Base-by-base conservation (phyloP, 2,113 vertebrate genomes). In the Procavia capensis region DNA sequence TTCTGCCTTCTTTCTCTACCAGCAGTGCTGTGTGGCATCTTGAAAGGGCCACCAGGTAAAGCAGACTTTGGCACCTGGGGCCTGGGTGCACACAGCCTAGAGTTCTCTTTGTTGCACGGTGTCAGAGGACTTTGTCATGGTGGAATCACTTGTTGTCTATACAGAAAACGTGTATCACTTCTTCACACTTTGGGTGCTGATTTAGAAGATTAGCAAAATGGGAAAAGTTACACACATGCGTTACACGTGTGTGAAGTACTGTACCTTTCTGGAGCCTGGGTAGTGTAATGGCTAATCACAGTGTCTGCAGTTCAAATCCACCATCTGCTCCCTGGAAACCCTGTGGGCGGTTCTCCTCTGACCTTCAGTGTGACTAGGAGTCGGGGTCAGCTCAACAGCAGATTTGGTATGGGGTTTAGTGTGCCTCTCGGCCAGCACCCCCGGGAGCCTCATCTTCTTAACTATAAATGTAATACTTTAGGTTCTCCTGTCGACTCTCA, bases 401-500 rank as follows among this genome's bases (percentile, higher is more conserved):
- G 50, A 16, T 54, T 54, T 13, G 50, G 50, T 54, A 16, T 54
- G 13, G 50, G 13, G 14, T 54, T 54, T 54, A 16, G 50, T 54
- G 11, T 39, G 34, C 16, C 50, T 76, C 76, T 61, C 43, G 25
- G 0, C 63, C 24, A n/a, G 14, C 36, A 19, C 11, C 20, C 6
- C 19, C 7, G 8, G 31, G 22, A 19, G 16, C 16, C 75, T 41
- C 34, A 29, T 47, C 83, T 66, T 85, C 5, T 87, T 54, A 47
- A 27, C 20, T 70, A 0, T 14, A 54, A 54, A 27, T 50, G 19
- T 17, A 1, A 76, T 72, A 39, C 84, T 61, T 50, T 59, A 64
- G 47, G 0, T 94, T 98, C 96, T 96, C 98, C 99, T 96, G 97
- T 98, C 68, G 99, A 99, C 61, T 17, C 74, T 95, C 99, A 98